Percentiles rank a stretch among this genome's conserved stretches.
Conservation (phyloP, 2,888 invertebrate species). For the Trachelus tabidus region DNA sequence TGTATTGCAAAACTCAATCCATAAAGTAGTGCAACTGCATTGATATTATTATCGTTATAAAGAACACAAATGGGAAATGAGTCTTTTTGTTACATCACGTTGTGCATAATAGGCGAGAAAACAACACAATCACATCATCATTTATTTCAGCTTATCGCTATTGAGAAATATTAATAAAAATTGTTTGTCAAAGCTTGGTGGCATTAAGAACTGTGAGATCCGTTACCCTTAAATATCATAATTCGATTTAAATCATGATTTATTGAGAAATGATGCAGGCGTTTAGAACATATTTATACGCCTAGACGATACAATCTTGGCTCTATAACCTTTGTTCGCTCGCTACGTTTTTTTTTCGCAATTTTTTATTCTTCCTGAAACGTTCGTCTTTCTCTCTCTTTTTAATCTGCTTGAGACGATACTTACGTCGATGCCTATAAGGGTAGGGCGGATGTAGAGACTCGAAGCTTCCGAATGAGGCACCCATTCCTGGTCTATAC, state of each 20-base stretch:
- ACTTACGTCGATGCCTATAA: conserved; percentile 96
- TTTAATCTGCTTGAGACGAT: conserved; percentile 12
- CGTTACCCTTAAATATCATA: background rate
- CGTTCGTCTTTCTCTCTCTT: background rate
- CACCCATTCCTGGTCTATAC: conserved; percentile 97
- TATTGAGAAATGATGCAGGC: background rate
- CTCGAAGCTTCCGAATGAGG: conserved; percentile 91
- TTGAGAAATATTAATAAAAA: conserved; percentile 1
- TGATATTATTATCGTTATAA: background rate
- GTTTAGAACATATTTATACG: background rate
- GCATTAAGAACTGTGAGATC: background rate
- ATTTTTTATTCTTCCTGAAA: background rate
- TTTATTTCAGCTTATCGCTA: conserved; percentile 9
- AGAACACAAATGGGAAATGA: background rate
- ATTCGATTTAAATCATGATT: too few species aligned
- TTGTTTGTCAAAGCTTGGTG: background rate
- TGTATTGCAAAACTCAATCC: background rate
- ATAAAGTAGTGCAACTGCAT: background rate
- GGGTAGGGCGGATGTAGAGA: conserved; percentile 94
- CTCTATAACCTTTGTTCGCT: background rate
- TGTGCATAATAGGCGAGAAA: background rate
- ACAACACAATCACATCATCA: background rate
- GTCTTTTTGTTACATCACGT: background rate
- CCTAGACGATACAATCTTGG: background rate
- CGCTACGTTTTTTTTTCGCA: background rate